Base-by-base conservation (phyloP, 2,797 vertebrate species). In the Chromobotia macracanthus region DNA sequence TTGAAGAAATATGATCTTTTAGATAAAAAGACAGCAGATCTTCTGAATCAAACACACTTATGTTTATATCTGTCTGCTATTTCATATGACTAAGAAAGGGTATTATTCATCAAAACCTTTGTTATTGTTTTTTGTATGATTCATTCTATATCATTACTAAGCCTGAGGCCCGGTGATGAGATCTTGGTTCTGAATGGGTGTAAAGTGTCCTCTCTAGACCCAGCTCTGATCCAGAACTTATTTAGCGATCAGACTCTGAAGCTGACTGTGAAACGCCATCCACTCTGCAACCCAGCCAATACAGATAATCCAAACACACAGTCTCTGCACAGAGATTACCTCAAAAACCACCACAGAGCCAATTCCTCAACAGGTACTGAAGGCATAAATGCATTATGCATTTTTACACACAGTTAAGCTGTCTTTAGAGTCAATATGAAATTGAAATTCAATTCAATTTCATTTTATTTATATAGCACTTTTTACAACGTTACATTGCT, bases 151-250 rank as follows among this genome's bases (percentile, higher is more conserved):
- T 89, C 76, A 18, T 44, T n/a, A 15, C 64, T 89, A 98, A 96
- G 96, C 21, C 89, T 98, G 83, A 90, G 91, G 86, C 92, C 93
- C 1, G 95, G 95, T 63, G 96, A 95, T 75, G 95, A 97, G 90
- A 95, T 98, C 65, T 78, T 95, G 89, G 92, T 90, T 41, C 92
- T 97, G 86, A 97, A 97, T 68, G 95, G 95, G 68, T 90, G 93
- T 74, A 75, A 90, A 0, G 91, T 97, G 66, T 93, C 92, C n/a
- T 86, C 92, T n/a, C 92, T 97, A 77, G 94, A 96, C 85, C 92
- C 97, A 67, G 91, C 91, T 83, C 93, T 95, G 85, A 95, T 97
- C 91, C 95, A 96, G 87, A 88, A 90, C 35, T 79, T 95, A 74
- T 97, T 98, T 90, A 93, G 90, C 0, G 93, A 95, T 82, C 94